Conservation (phyloP, 2,797 vertebrate species). For the Sebastes hubbsi region DNA sequence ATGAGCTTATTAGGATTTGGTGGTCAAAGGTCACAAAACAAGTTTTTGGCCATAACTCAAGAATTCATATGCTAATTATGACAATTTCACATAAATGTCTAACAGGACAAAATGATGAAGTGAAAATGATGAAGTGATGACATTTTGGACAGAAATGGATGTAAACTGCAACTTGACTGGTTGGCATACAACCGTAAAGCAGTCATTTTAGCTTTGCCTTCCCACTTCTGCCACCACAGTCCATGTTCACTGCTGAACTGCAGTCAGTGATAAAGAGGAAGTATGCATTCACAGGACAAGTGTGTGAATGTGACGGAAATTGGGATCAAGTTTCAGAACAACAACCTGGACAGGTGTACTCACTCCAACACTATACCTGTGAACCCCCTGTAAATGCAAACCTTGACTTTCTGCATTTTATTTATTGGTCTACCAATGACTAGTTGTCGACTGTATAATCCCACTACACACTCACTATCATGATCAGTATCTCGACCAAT, state of each 20-base stretch:
- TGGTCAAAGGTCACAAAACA: no score
- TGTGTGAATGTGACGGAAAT: background rate
- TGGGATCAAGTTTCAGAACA: background rate
- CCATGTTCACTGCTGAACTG: background rate
- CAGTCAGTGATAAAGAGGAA: background rate
- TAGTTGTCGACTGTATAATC: background rate
- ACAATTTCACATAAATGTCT: no score
- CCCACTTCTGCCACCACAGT: background rate
- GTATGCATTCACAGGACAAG: background rate
- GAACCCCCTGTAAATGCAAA: background rate
- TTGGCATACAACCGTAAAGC: no score
- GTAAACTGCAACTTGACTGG: no score
- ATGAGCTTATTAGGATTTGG: no score
- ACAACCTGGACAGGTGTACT: background rate
- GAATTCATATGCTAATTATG: no score
- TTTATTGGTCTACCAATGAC: background rate
- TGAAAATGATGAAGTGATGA: no score
- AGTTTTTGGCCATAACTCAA: no score
- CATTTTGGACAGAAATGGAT: no score
- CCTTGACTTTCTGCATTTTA: background rate
- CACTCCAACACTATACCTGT: background rate
- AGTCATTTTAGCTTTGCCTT: background rate
- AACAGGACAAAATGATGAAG: no score
- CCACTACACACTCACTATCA: background rate
- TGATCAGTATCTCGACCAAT: background rate